Conservation (phyloP, 2,888 invertebrate genomes). For the Trisateles emortualis region DNA sequence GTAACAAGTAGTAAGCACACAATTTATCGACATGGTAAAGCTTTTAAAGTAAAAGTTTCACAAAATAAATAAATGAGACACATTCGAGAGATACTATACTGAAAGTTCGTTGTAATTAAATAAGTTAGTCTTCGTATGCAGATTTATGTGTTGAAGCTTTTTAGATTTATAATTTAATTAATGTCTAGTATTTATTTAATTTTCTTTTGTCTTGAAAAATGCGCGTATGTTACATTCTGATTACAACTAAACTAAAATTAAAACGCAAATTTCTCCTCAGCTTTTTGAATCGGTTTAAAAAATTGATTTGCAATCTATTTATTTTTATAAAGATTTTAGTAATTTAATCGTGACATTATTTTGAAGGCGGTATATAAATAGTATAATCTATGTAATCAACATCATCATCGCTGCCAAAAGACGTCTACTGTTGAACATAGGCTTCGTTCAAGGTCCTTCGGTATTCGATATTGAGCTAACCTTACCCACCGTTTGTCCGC, state of each 20-base stretch:
- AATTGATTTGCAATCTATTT: too few relatives aligned
- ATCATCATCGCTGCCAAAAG: too few relatives aligned
- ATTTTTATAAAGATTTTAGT: too few relatives aligned
- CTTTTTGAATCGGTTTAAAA: too few relatives aligned
- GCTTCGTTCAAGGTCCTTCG: too few relatives aligned
- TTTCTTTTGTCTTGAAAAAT: slow-evolving; percentile 11
- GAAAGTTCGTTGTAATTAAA: slow-evolving; percentile 22
- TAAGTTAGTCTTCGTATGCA: slow-evolving; percentile 38
- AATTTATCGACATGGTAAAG: slow-evolving; percentile 58
- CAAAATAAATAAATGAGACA: slow-evolving; percentile 28
- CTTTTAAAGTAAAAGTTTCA: slow-evolving; percentile 49
- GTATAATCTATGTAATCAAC: too few relatives aligned
- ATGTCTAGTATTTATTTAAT: slow-evolving; percentile 13
- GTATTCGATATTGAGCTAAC: too few relatives aligned
- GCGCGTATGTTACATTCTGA: background rate
- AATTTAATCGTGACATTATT: too few relatives aligned
- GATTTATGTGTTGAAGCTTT: slow-evolving; percentile 27
- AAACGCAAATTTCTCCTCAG: too few relatives aligned
- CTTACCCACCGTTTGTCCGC: too few relatives aligned
- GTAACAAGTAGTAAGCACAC: slow-evolving; percentile 27
- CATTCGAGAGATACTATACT: slow-evolving; percentile 24
- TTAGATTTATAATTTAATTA: slow-evolving; percentile 12
- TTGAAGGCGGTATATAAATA: too few relatives aligned
- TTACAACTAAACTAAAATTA: background rate
- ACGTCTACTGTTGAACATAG: too few relatives aligned